Base-by-base conservation (phyloP, 2,113 vertebrate genomes). In the Grammatotria lemairii region DNA sequence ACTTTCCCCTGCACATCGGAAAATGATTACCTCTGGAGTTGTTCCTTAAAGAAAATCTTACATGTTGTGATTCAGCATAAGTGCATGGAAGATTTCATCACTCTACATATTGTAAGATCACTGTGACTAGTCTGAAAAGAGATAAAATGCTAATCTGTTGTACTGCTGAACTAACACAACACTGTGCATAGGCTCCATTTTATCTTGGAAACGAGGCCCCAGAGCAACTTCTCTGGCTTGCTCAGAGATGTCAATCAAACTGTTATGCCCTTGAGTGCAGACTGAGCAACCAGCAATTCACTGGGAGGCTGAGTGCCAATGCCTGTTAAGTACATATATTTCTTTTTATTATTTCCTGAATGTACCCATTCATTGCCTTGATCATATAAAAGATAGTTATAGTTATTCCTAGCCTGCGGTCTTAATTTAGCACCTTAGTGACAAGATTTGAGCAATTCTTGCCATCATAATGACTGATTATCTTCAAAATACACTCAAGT, bases 211-310 rank as follows among this genome's bases (percentile, higher is more conserved):
- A 87, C 55, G 33, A 87, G 73, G 60, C 63, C 83, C 80, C 53
- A 55, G 86, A 88, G 87, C 89, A 83, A 75, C 85, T 73, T 86
- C 82, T 42, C 21, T 6, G 7, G 54, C 54, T 86, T 33, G 17
- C 73, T 85, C 23, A 45, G 87, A 85, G 58, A 86, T 89, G 90
- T 88, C 91, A 87, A 35, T 94, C 93, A 91, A 79, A 63, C 28
- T 80, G 35, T 81, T 86, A 3, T 38, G 16, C 81, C 85, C 82
- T 40, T 51, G 58, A 87, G 81, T 84, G 75, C 84, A 9, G 12
- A 23, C 80, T 86, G 57, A 82, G 55, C 33, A 82, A 81, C 49
- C 42, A 83, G 57, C 86, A 82, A 84, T 89, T 89, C 53, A 57
- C 33, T 85, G 51, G 10, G 38, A 91, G 84, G 78, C 23, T 68